Base-by-base conservation (phyloP, 2,797 vertebrate genomes). In the Hydrolagus colliei region DNA sequence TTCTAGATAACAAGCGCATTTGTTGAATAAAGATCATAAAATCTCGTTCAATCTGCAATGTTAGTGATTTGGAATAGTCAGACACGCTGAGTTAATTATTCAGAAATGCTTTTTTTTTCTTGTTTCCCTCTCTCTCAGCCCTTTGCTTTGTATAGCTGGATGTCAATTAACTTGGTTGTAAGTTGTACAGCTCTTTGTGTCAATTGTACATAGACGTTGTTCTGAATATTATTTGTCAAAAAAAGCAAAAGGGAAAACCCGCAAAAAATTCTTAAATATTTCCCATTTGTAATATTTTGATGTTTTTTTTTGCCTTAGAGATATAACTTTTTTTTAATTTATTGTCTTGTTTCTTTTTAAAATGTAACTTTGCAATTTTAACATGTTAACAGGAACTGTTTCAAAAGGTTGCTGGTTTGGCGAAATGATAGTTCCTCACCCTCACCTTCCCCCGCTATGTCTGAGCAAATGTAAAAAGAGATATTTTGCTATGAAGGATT, bases 401-500 rank as follows among this genome's bases (percentile, higher is more conserved):
- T 68, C 35, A 65, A 68, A 65, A 82, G 41, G 41, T 52, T 52
- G 41, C 41, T 52, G 41, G 41, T 52, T 52, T 52, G 41, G 41
- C 41, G 41, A 52, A 52, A 52, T 27, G 27, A 27, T 27, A 27
- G 27, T 27, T 27, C 41, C 41, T 1, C 41, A 52, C 41, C 41
- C 41, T 6, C 41, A 52, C 41, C 41, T 52, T 52, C 41, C 6
- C 41, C 41, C 41, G 41, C 41, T 52, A 52, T 52, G 41, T 52
- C 35, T 71, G 79, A 71, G 79, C 9, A 41, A 84, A 71, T 84
- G 79, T 84, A 68, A 84, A 52, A 67, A 84, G 79, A 84, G 65
- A 84, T 84, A 84, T 84, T 84, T 84, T 84, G 65, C 79, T 84
- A 84, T 84, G 79, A 84, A 84, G 79, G 79, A 84, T 71, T 71